Evolutionary conservation across 2,113 vertebrate species (phyloP).

Genomic region (Ciconia boyciana): DNA sequence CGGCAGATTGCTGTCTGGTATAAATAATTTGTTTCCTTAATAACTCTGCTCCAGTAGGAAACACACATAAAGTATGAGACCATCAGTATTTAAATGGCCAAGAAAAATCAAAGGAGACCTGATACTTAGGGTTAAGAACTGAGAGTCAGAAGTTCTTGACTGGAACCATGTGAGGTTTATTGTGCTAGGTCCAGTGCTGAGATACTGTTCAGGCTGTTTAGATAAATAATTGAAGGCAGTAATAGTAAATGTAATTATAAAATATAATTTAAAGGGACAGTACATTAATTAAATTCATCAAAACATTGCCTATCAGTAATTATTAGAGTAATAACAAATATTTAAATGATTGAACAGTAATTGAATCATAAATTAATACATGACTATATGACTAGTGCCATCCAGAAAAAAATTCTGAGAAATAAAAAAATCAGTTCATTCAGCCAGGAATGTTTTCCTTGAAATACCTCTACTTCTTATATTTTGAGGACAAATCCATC

Average conservation of each 20-base stretch:
- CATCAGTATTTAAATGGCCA: neutral
- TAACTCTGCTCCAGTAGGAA: neutral
- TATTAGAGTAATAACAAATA: neutral
- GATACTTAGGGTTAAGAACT: neutral
- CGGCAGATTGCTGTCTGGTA: rapidly evolving
- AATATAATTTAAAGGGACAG: neutral
- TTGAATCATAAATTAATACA: neutral
- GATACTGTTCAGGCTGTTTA: neutral
- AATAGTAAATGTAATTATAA: neutral
- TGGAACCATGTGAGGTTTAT: neutral
- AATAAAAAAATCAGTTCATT: neutral
- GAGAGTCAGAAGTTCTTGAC: neutral
- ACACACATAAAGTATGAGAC: neutral
- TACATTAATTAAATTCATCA: neutral
- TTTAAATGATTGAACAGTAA: neutral
- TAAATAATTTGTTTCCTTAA: neutral
- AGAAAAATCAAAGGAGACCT: neutral
- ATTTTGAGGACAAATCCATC: neutral
- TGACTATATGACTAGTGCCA: neutral
- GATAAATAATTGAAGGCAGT: neutral
- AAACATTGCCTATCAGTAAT: neutral
- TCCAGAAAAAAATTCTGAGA: neutral
- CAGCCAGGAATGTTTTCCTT: neutral
- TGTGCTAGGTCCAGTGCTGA: neutral
- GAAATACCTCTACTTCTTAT: neutral